Evolutionary conservation across 1,140 invertebrate genomes (phyloP).

Genomic region (Pseudachorutes palmiensis): DNA sequence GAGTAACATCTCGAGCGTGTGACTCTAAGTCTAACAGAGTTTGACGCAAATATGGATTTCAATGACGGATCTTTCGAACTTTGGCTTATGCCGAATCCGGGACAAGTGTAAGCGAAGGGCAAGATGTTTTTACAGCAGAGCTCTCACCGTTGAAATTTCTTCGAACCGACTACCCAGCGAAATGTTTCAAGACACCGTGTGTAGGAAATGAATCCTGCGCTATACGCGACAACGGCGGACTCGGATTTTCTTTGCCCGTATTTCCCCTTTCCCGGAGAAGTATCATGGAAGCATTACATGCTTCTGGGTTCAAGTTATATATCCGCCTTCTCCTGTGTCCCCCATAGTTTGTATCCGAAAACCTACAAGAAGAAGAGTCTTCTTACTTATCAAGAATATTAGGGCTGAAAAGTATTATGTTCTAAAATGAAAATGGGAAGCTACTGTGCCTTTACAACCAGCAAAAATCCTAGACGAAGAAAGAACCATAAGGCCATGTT

Average conservation of each 20-base stretch:
- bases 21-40: no score
- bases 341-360: no score
- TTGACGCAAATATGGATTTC: background rate
- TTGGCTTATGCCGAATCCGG: background rate
- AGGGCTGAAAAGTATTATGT: no score
- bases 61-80: background rate
- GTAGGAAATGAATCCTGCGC: background rate
- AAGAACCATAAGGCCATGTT: no score
- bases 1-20: no score
- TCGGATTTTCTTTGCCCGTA: background rate
- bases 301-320: no score
- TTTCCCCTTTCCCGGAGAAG: background rate
- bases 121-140: background rate
- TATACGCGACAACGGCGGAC: background rate
- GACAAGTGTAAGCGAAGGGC: background rate
- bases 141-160: background rate
- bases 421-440: no score
- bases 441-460: no score
- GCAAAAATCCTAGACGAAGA: no score
- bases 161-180: background rate
- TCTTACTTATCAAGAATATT: no score
- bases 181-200: background rate
- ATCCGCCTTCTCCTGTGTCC: no score
- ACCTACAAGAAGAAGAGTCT: no score
- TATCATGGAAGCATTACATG: background rate